These are phyloP conservation scores for Actinostola sp. DNA, from an alignment of 92 coral and sea anemone species.

Conservation along the genomic window DNA sequence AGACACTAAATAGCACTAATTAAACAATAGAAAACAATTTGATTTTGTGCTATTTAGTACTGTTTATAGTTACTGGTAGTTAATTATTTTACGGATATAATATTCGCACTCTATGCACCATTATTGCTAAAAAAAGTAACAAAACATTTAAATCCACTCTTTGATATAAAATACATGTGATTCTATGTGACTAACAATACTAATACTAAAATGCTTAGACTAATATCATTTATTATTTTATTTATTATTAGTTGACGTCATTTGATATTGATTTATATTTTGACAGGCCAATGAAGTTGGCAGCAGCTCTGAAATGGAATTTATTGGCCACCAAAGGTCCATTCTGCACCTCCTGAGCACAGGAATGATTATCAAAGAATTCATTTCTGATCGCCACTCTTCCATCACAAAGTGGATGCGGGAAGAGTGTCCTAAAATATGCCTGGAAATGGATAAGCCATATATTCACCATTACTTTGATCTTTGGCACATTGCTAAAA, in stretches of 20 bases:
- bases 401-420: slow-evolving; percentile 48
- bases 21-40: too few relatives aligned
- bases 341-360: slow-evolving; percentile 31
- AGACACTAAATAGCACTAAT: too few relatives aligned
- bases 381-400: slow-evolving; percentile 39
- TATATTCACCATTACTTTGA: slow-evolving; percentile 25
- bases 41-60: too few relatives aligned
- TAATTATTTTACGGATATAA: too few relatives aligned
- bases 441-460: slow-evolving; percentile 9
- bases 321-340: slow-evolving; percentile 42
- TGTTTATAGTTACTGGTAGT: too few relatives aligned
- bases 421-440: slow-evolving; percentile 37
- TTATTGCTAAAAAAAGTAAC: too few relatives aligned
- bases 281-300: slow-evolving; percentile 62
- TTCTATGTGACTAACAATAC: too few relatives aligned
- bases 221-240: neutral
- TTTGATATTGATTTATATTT: neutral
- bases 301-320: slow-evolving; percentile 54
- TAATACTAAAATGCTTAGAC: too few relatives aligned
- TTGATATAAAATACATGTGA: too few relatives aligned
- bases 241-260: neutral
- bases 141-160: too few relatives aligned
- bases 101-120: too few relatives aligned
- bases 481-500: slow-evolving; percentile 44
- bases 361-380: slow-evolving; percentile 40